phyloP scores from a whole-genome alignment of 2,888 invertebrate genomes.

The Auanema freiburgensis region DNA sequence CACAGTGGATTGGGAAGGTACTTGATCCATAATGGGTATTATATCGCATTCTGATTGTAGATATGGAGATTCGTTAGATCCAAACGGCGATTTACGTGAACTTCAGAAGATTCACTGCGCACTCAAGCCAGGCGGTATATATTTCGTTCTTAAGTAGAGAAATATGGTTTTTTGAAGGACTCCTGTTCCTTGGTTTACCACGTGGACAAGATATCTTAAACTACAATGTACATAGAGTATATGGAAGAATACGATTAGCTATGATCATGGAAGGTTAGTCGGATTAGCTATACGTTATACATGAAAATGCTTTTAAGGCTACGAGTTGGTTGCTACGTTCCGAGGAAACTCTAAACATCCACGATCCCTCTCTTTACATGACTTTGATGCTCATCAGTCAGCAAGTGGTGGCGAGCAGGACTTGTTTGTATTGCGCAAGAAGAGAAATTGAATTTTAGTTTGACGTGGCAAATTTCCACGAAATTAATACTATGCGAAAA shows the following conservation, averaged over 20 bases:
- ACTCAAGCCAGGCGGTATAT: conserved; percentile 16
- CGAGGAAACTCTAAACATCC: too few species aligned
- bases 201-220: conserved; percentile 12
- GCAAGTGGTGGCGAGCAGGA: too few species aligned
- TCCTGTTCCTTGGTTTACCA: conserved; percentile 13
- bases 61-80: conserved; percentile 18
- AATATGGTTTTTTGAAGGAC: neutral
- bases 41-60: neutral
- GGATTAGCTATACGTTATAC: too few species aligned
- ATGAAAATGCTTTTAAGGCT: too few species aligned
- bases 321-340: too few species aligned
- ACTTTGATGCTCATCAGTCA: too few species aligned
- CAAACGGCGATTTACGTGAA: conserved; percentile 18
- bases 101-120: conserved; percentile 15
- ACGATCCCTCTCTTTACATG: too few species aligned
- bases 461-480: too few species aligned
- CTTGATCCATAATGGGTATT: too few species aligned
- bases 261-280: conserved; percentile 10
- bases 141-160: neutral
- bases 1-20: conserved; percentile 18
- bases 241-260: conserved; percentile 19
- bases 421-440: too few species aligned
- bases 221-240: conserved; percentile 21
- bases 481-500: too few species aligned
- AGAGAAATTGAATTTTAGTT: too few species aligned